These are phyloP conservation scores for Nymphalis io DNA, from an alignment of 1,140 invertebrate species.

Conservation along the genomic window DNA sequence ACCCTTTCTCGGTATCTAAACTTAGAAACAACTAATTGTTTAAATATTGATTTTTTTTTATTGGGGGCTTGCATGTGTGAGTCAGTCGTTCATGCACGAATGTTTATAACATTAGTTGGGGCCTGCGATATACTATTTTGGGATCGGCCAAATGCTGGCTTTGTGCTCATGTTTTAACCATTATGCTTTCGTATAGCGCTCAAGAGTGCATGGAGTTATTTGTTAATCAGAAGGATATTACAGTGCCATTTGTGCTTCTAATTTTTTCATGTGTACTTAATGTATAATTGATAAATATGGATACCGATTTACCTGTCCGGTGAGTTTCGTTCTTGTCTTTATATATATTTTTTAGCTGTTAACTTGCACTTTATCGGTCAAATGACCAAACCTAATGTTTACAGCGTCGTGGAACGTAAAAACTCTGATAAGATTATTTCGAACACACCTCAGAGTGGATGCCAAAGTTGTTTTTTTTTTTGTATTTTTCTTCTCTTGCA, in stretches of 20 bases:
- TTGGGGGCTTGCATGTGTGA: constrained; percentile 50
- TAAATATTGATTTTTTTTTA: constrained; percentile 76
- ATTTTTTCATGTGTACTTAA: constrained; percentile 15
- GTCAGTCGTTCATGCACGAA: constrained; percentile 46
- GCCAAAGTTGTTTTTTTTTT: constrained; percentile 31
- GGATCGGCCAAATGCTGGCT: constrained; percentile 68
- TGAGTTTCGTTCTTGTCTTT: constrained; percentile 32
- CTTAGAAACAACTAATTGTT: constrained; percentile 58
- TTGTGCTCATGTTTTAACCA: constrained; percentile 57
- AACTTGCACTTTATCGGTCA: constrained; percentile 47
- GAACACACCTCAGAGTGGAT: constrained; percentile 18
- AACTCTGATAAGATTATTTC: constrained; percentile 51
- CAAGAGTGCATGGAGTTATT: constrained; percentile 31
- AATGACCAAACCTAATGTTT: constrained; percentile 38
- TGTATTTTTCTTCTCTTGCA: not conserved
- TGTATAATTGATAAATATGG: constrained; percentile 7
- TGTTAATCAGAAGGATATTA: constrained; percentile 25
- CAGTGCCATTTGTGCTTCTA: constrained; percentile 33
- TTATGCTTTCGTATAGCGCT: constrained; percentile 44
- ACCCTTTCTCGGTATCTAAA: constrained; percentile 39
- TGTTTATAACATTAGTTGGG: constrained; percentile 68
- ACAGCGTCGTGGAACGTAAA: constrained; percentile 37
- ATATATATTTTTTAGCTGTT: constrained; percentile 2
- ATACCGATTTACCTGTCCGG: constrained; percentile 25
- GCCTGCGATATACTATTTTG: constrained; percentile 51